A percentile compares a stretch with the other conserved stretches of the same genome.
These are phyloP conservation scores for Alentia gelatinosa DNA, from an alignment of 2,888 invertebrate genomes.

Conservation along the genomic window DNA sequence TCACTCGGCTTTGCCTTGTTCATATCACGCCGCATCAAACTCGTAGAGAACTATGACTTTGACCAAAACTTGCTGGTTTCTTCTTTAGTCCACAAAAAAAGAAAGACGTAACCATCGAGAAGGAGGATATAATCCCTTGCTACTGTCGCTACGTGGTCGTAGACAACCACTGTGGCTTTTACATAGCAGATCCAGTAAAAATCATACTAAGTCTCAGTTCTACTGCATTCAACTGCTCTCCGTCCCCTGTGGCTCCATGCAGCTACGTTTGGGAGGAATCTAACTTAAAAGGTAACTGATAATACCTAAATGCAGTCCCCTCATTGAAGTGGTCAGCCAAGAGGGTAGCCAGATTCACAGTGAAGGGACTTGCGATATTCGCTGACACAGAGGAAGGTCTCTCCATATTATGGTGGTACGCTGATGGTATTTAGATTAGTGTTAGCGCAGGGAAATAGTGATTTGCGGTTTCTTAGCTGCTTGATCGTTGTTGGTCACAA, in stretches of 20 bases:
- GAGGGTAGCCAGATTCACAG: background rate
- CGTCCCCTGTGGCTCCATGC: background rate
- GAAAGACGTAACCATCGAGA: background rate
- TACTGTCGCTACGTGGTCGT: background rate
- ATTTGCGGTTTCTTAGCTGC: conserved; percentile 10
- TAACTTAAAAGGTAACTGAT: background rate
- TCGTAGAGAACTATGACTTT: background rate
- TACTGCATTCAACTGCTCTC: background rate
- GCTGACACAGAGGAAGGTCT: background rate
- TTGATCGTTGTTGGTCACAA: background rate
- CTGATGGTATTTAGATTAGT: background rate
- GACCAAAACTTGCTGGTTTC: background rate
- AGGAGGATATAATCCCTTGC: background rate
- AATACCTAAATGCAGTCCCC: background rate
- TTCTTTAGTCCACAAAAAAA: background rate
- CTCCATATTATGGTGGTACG: background rate
- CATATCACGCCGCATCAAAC: background rate
- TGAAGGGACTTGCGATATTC: background rate
- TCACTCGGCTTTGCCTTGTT: background rate
- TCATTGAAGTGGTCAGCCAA: background rate
- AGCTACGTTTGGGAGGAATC: background rate
- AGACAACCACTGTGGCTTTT: background rate
- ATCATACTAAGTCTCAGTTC: background rate
- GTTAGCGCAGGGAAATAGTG: conserved; percentile 44
- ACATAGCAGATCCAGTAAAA: conserved; percentile 35